These are phyloP conservation scores for Lucilia sericata DNA, from an alignment of 1,140 invertebrate species.

Conservation along the genomic window DNA sequence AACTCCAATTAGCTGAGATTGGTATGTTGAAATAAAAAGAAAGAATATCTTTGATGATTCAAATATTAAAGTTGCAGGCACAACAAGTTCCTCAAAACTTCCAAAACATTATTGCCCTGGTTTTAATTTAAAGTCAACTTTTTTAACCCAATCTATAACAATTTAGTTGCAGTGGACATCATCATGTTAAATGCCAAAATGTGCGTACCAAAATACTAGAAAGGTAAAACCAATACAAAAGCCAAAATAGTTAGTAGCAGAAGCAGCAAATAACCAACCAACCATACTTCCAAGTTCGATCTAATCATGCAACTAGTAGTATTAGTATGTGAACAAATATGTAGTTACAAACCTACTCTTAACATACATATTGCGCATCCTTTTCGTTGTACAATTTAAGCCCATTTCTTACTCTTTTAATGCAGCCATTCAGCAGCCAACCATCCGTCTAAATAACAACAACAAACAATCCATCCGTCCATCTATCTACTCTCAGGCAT, in stretches of 20 bases:
- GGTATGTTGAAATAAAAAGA: too few species aligned
- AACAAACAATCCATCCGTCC: slow-evolving; percentile 35
- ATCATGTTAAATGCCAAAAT: slow-evolving; percentile 32
- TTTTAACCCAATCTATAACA: neutral
- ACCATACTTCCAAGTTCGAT: too few species aligned
- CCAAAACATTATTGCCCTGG: too few species aligned
- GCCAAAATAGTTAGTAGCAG: neutral
- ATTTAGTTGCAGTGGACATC: neutral
- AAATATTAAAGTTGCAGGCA: too few species aligned
- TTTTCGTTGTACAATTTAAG: slow-evolving; percentile 6
- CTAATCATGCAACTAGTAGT: slow-evolving; percentile 19
- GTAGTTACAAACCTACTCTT: neutral
- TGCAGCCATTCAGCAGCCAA: slow-evolving; percentile 24
- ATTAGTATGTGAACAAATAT: neutral
- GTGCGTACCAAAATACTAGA: slow-evolving; percentile 2
- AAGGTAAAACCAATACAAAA: neutral
- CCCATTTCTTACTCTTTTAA: neutral
- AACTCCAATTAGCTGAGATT: too few species aligned
- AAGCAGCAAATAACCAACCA: neutral
- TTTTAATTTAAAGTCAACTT: neutral
- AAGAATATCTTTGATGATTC: too few species aligned
- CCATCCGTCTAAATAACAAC: slow-evolving; percentile 15
- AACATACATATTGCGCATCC: slow-evolving; percentile 25
- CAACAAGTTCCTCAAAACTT: too few species aligned
- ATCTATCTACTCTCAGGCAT: neutral